Conservation (phyloP, 1,140 invertebrate species). For the Aphaenogaster ashmeadi region DNA sequence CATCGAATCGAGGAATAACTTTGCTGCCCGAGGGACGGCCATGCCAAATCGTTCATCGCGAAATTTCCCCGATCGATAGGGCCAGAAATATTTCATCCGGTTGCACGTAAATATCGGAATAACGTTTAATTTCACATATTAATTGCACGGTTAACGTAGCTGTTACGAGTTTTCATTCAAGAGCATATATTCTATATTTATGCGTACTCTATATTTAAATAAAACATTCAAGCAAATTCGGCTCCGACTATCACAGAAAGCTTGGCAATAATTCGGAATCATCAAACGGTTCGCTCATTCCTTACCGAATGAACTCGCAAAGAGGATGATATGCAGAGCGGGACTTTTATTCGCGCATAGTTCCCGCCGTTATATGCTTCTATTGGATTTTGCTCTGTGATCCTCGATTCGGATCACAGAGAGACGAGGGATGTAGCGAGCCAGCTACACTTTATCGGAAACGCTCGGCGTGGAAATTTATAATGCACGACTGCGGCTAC, state of each 20-base stretch:
- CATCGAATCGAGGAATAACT: slow-evolving; percentile 35
- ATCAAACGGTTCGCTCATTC: neutral
- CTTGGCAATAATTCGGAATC: neutral
- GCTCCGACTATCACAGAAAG: neutral
- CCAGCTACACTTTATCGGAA: slow-evolving; percentile 22
- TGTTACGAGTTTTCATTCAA: neutral
- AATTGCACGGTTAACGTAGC: neutral
- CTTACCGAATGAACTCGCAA: neutral
- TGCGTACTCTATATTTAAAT: neutral
- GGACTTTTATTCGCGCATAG: slow-evolving; percentile 10
- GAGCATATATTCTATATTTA: neutral
- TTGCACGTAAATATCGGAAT: neutral
- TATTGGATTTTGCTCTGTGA: neutral
- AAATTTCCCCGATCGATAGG: neutral
- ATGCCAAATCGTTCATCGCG: neutral
- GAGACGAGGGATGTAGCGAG: neutral
- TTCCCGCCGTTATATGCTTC: neutral
- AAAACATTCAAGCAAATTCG: neutral
- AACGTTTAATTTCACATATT: neutral
- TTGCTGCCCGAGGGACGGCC: neutral
- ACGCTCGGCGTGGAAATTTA: slow-evolving; percentile 37
- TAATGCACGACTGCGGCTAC: slow-evolving; percentile 38
- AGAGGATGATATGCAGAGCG: neutral
- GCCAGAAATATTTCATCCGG: slow-evolving; percentile 6
- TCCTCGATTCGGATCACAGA: slow-evolving; percentile 14